Conservation (phyloP, 2,797 vertebrate species). For the Neomorphus geoffroyi region DNA sequence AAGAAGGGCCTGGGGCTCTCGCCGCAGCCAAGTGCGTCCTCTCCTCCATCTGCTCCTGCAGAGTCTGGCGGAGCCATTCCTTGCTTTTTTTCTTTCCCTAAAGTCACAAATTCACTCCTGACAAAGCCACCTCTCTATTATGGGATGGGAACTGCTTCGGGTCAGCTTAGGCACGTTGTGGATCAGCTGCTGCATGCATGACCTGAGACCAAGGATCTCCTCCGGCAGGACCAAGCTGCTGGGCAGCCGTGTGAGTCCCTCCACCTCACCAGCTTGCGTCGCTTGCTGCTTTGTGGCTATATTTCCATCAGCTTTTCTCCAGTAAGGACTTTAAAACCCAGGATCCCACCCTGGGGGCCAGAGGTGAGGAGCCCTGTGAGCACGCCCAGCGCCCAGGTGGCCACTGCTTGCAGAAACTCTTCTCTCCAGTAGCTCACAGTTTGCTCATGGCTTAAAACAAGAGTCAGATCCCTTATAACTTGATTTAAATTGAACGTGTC, state of each 20-base stretch:
- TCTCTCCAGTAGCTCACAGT: not conserved
- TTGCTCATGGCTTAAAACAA: not conserved
- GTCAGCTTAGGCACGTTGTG: accelerated
- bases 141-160: not conserved
- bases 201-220: not conserved
- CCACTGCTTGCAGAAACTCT: not conserved
- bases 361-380: not conserved
- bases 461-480: not conserved
- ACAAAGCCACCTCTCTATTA: not conserved
- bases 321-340: not conserved
- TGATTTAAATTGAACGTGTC: not conserved
- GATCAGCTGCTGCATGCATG: not conserved
- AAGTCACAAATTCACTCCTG: not conserved
- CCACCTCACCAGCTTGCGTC: accelerated
- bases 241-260: not conserved
- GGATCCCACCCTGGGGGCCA: accelerated
- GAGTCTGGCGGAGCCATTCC: not conserved
- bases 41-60: constrained; percentile 32
- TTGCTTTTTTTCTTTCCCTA: not conserved
- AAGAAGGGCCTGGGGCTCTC: not conserved
- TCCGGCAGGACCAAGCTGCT: accelerated
- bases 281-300: not conserved
- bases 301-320: not conserved
- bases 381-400: accelerated
- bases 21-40: not conserved